These are phyloP conservation scores for Sphaeramia orbicularis DNA, from an alignment of 2,797 vertebrate genomes.

Conservation along the genomic window DNA sequence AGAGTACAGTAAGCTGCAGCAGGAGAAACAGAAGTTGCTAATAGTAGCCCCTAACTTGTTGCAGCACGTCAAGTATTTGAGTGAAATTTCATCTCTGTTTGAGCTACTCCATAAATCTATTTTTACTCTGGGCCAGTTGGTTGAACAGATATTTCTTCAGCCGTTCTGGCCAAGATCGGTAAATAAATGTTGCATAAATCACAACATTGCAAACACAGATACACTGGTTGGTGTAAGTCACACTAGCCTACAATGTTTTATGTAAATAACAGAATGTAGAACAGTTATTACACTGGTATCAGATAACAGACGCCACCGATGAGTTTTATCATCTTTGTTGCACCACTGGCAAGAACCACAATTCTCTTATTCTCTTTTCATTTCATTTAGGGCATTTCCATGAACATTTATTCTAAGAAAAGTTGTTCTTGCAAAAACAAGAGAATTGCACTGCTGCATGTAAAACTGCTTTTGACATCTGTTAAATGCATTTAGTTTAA, in stretches of 20 bases:
- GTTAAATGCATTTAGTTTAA: not conserved
- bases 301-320: no score
- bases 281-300: not conserved
- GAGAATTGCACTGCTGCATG: not conserved
- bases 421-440: constrained; percentile 3
- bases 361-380: constrained; percentile 7
- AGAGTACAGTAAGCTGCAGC: constrained; percentile 47
- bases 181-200: constrained; percentile 59
- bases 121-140: constrained; percentile 74
- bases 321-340: not conserved
- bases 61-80: constrained; percentile 80
- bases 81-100: constrained; percentile 82
- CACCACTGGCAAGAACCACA: constrained; percentile 15
- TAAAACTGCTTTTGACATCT: not conserved
- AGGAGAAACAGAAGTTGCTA: constrained; percentile 47
- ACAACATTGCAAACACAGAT: constrained; percentile 8
- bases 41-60: constrained; percentile 76
- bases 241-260: constrained; percentile 5
- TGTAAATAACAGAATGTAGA: constrained; percentile 22
- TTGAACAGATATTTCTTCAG: constrained; percentile 45
- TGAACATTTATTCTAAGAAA: constrained; percentile 3
- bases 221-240: not conserved
- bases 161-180: constrained; percentile 21
- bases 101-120: constrained; percentile 81
- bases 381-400: constrained; percentile 4